Evolutionary conservation across 2,888 invertebrate genomes (phyloP), one percentile per base, ranked within the genome.

Genomic region (Agrilus mali): DNA sequence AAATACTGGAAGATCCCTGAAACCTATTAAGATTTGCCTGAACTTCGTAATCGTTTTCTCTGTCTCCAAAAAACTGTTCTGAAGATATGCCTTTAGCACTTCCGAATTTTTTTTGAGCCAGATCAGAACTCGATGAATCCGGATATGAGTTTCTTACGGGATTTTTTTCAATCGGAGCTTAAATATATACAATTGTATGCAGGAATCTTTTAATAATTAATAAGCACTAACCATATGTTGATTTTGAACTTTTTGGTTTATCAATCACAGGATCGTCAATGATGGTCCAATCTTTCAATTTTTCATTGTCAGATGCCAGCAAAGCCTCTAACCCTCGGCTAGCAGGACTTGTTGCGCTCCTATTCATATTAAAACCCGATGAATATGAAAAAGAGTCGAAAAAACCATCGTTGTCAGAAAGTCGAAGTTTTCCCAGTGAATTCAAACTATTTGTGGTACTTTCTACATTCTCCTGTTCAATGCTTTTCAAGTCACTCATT

Each of bases 71-170:
- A 73, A 81, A 96, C 71, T 95, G 95, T 61, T 94, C 93, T 0
- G 97, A 97, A 45, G 96, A 96, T 60, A 98, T 98, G 12, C 94
- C 88, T 68, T 98, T 98, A 3, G 97, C 95, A 55, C 85, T 82
- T 40, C 93, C 96, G 65, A 97, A 98, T 71, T 97, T 97, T 69
- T 89, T 90, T 65, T 89, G 88, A 16, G 93, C 92, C 47, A 84
- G 81, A 55, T 84, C 84, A 37, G 82, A 76, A 7, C 71, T 50
- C 27, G 39, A 43, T 43, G 41, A 44, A 15, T 47, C 51, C 12
- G 40, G 44, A 37, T 50, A 50, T 17, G 39, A 46, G 22, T 34
- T 49, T 12, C 47, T 47, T 12, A 47, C 42, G 6, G 51, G 49
- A n/a, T 47, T 50, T 39, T 49, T 47, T 22, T 48, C 50, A 22